Percentiles rank a stretch among this genome's conserved stretches.
phyloP scores from a whole-genome alignment of 2,797 vertebrate genomes.

The Lemur catta region DNA sequence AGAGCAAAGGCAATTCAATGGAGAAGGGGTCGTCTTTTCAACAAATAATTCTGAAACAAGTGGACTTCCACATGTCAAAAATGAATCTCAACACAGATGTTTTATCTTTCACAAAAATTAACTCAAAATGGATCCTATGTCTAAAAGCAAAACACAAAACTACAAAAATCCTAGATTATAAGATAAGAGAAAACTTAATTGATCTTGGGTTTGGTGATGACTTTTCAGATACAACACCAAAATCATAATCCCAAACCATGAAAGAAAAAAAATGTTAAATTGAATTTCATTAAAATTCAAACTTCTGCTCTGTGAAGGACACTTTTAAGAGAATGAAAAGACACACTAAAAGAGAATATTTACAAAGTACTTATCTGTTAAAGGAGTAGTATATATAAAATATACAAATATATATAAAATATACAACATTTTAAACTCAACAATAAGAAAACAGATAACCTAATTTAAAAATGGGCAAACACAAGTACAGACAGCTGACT shows the following conservation, averaged over 20 bases:
- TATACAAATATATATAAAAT: background rate
- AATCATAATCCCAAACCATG: background rate
- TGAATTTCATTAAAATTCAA: background rate
- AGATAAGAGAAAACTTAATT: background rate
- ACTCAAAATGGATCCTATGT: background rate
- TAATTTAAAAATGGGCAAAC: background rate
- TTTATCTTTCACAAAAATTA: background rate
- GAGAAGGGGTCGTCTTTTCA: background rate
- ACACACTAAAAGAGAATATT: background rate
- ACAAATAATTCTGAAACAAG: background rate
- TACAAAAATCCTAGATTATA: background rate
- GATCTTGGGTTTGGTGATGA: background rate
- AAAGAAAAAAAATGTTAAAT: background rate
- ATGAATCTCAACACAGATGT: background rate
- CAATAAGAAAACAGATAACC: background rate
- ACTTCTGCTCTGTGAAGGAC: background rate
- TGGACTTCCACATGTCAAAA: background rate
- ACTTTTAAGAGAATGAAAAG: background rate
- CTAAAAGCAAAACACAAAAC: background rate
- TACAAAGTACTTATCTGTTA: background rate
- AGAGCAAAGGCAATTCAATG: background rate
- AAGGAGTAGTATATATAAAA: background rate
- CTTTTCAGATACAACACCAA: background rate
- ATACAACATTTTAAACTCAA: background rate
- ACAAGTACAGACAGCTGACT: background rate